Conservation (phyloP, 2,888 invertebrate genomes). For the Heliconius ismenius region DNA sequence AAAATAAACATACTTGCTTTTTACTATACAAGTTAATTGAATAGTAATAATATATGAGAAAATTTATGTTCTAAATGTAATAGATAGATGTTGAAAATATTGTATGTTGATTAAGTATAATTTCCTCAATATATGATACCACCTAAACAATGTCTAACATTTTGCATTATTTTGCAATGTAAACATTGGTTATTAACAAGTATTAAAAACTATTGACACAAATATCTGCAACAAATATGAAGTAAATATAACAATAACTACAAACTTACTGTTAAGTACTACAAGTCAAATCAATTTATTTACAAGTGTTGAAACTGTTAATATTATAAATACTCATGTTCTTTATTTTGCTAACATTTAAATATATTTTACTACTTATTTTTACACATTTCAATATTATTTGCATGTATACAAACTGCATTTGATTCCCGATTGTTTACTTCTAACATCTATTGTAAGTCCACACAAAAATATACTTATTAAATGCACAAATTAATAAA, state of each 20-base stretch:
- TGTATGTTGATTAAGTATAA: background rate
- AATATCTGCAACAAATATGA: background rate
- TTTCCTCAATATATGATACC: background rate
- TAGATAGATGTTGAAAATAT: background rate
- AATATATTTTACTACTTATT: background rate
- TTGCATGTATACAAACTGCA: background rate
- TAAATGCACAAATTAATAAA: constrained; percentile 33
- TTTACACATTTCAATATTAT: background rate
- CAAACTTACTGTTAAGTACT: background rate
- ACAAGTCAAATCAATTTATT: background rate
- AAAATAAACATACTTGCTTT: background rate
- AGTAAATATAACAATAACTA: background rate
- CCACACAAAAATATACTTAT: constrained; percentile 25
- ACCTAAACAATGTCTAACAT: background rate
- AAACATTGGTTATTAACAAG: background rate
- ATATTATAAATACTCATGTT: background rate
- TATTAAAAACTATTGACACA: background rate
- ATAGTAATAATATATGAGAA: background rate
- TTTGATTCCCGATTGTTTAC: background rate
- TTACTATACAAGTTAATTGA: background rate
- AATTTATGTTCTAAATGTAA: background rate
- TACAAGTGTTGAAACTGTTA: constrained; percentile 5
- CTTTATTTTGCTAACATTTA: constrained; percentile 7
- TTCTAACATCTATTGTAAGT: constrained; percentile 27
- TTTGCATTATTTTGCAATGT: background rate